phyloP scores from a whole-genome alignment of 2,797 vertebrate species.

The Sandelia bainsii region DNA sequence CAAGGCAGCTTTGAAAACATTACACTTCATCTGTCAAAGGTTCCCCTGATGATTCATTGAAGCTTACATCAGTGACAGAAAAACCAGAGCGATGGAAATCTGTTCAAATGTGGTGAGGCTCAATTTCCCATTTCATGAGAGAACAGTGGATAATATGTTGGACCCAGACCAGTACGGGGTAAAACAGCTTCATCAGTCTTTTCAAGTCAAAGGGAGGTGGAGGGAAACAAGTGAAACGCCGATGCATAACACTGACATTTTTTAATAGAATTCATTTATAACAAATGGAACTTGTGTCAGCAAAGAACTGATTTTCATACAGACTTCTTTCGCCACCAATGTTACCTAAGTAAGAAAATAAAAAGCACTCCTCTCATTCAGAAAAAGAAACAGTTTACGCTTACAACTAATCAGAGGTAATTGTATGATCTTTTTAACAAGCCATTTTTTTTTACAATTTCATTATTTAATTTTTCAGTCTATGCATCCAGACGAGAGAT shows the following conservation, averaged over 20 bases:
- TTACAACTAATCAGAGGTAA: constrained; percentile 99
- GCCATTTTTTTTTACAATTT: constrained; percentile 92
- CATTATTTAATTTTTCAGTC: constrained; percentile 95
- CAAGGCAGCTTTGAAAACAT: constrained; percentile 53
- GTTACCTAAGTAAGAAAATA: constrained; percentile 99
- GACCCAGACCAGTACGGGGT: constrained; percentile 75
- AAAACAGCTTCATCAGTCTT: constrained; percentile 80
- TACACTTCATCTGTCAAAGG: constrained; percentile 61
- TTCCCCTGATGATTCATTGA: constrained; percentile 70
- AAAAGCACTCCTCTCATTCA: constrained; percentile 99
- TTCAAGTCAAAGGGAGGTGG: constrained; percentile 67
- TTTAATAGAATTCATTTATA: constrained; percentile 99
- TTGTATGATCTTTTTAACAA: constrained; percentile 99
- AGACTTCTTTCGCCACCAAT: constrained; percentile 99
- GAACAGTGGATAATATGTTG: constrained; percentile 76
- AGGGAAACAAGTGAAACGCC: constrained; percentile 84
- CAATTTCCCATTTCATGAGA: constrained; percentile 72
- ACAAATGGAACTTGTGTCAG: constrained; percentile 99
- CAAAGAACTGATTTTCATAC: constrained; percentile 99
- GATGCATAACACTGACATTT: constrained; percentile 99
- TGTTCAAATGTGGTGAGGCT: constrained; percentile 74
- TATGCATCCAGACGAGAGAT: constrained; percentile 97
- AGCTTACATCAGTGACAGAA: constrained; percentile 67
- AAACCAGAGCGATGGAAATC: constrained; percentile 74
- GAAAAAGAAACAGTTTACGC: constrained; percentile 95